Percentiles rank a stretch among this genome's conserved stretches.
phyloP scores from a whole-genome alignment of 1,140 invertebrate genomes.

The Hydropsyche tenuis region DNA sequence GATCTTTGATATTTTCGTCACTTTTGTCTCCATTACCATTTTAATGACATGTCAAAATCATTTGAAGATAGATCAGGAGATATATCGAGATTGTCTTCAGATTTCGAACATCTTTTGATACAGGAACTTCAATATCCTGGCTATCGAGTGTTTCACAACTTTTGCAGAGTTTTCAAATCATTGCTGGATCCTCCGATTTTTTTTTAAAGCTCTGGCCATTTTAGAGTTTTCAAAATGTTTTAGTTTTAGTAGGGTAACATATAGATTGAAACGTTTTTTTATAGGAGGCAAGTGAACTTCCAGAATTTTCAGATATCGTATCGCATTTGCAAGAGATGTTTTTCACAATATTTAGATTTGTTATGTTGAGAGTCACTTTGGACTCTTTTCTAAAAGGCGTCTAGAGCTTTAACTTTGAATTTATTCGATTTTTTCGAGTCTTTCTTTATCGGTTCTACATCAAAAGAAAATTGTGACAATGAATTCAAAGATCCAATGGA shows the following conservation, averaged over 20 bases:
- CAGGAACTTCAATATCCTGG: constrained; percentile 3
- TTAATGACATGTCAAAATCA: constrained; percentile 31
- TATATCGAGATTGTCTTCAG: constrained; percentile 37
- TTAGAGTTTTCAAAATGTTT: constrained; percentile 40
- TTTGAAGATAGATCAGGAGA: not conserved
- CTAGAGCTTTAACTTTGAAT: constrained; percentile 37
- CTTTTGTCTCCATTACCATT: constrained; percentile 40
- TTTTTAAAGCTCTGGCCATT: constrained; percentile 35
- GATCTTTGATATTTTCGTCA: constrained; percentile 45
- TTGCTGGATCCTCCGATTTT: constrained; percentile 20
- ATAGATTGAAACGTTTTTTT: constrained; percentile 41
- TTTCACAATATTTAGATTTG: not conserved
- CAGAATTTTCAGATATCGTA: not conserved
- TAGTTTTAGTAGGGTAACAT: constrained; percentile 40
- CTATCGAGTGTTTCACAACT: constrained; percentile 45
- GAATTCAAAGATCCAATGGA: constrained; percentile 25
- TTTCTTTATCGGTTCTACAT: not conserved
- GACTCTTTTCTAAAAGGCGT: constrained; percentile 44
- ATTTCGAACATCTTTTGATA: constrained; percentile 45
- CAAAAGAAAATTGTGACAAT: not conserved
- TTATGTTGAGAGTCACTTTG: constrained; percentile 42
- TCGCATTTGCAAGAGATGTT: not conserved
- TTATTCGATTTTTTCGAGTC: constrained; percentile 32
- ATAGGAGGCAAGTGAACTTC: not conserved
- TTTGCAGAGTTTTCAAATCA: constrained; percentile 31